Evolutionary conservation across 1,140 invertebrate genomes (phyloP), one percentile per base, ranked within the genome.

Genomic region (Chionoecetes opilio): DNA sequence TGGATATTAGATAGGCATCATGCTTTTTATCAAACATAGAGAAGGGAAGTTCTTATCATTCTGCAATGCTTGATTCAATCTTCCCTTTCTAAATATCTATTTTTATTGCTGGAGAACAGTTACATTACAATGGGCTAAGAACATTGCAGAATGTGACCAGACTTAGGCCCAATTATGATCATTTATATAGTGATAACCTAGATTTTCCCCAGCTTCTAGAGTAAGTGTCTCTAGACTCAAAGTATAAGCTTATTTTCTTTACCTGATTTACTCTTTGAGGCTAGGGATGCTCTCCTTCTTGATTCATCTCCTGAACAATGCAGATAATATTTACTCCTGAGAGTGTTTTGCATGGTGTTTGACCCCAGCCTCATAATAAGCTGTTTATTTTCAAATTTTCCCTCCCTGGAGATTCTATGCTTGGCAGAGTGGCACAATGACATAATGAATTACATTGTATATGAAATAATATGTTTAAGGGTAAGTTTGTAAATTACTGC

Each of bases 51-150:
- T 91, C 92, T 95, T 95, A 92, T 92, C 90, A 95, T 95, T 95
- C 94, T 92, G 94, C 94, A 95, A 91, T 95, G 94, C 94, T 95
- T 95, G 94, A 95, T 95, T 92, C 31, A 91, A 95, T 95, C 94
- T 95, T 95, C 94, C 94, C 94, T 86, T 92, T 92, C 90, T 92
- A 94, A 95, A 95, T 95, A 95, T 95, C 94, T 95, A 95, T 95
- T 95, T 95, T 95, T 95, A 90, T 95, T 95, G 94, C 94, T 92
- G 37, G 94, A 95, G 91, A 95, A 92, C 84, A 92, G 91, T 53
- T 92, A 92, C 87, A 95, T 75, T 85, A 92, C 87, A 92, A 95
- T n/a, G 94, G 94, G 82, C 94, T 90, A 95, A 32, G 90, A 86
- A 92, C 84, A 95, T 95, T 92, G 89, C 94, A 92, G 94, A 90